Evolutionary conservation across 2,113 vertebrate species (phyloP).

Genomic region (Nerophis lumbriciformis): DNA sequence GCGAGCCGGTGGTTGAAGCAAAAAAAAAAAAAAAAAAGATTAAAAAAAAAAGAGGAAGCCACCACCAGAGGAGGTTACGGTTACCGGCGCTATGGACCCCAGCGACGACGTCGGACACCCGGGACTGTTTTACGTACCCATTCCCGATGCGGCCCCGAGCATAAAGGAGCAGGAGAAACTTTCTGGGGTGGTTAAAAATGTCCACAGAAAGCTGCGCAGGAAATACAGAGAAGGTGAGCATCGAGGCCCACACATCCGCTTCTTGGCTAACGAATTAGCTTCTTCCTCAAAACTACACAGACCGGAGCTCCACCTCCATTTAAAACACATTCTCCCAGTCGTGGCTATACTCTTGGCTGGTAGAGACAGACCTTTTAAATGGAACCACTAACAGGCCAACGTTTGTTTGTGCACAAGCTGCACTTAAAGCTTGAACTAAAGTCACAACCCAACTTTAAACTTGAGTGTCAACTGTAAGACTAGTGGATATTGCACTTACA

Average conservation of each 20-base stretch:
- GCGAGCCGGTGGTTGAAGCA: conserved; percentile 37
- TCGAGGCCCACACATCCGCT: conserved; percentile 18
- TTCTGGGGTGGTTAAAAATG: conserved; percentile 90
- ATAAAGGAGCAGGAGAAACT: conserved; percentile 88
- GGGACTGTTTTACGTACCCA: conserved; percentile 44
- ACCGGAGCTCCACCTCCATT: not conserved
- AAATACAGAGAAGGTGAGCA: conserved; percentile 92
- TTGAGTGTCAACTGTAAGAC: no score
- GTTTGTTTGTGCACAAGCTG: no score
- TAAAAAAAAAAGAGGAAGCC: conserved; percentile 24
- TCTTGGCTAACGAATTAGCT: not conserved
- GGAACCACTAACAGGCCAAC: no score
- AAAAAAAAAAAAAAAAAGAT: not conserved
- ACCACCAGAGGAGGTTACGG: conserved; percentile 24
- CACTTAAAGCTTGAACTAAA: no score
- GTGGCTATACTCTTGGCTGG: no score
- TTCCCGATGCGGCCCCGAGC: conserved; percentile 37
- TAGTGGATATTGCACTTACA: no score
- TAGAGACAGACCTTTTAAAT: no score
- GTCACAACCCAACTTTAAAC: no score
- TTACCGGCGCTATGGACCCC: conserved; percentile 60
- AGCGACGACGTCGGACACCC: conserved; percentile 45
- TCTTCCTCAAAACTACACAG: not conserved
- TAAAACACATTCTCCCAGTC: not conserved
- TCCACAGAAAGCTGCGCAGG: conserved; percentile 91